Conservation (phyloP, 2,113 vertebrate genomes). For the Murina feae region DNA sequence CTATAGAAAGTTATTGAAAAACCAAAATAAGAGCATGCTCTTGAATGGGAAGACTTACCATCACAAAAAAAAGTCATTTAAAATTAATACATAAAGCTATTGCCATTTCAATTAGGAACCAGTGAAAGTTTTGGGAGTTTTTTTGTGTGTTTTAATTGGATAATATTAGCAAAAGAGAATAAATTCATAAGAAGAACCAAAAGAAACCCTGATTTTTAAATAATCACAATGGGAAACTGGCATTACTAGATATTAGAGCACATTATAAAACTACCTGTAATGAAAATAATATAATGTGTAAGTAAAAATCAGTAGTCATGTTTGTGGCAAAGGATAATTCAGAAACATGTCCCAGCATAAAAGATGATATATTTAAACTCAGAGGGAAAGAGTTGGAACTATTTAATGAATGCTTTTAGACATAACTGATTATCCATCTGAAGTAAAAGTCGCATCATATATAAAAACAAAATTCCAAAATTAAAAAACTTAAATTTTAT, state of each 20-base stretch:
- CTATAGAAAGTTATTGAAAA: not conserved
- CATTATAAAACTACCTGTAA: not conserved
- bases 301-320: not conserved
- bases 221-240: not conserved
- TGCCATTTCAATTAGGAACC: not conserved
- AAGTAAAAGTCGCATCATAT: not conserved
- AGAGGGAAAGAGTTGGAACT: not conserved
- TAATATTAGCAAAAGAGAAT: not conserved
- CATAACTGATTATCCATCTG: not conserved
- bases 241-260: not conserved
- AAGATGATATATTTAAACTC: not conserved
- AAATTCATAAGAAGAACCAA: not conserved
- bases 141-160: not conserved
- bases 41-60: not conserved
- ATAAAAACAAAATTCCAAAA: not conserved
- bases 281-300: not conserved
- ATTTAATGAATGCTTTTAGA: not conserved
- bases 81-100: not conserved
- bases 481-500: not conserved
- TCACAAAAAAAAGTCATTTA: slow-evolving; percentile 4
- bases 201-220: not conserved
- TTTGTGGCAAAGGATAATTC: not conserved
- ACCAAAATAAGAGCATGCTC: not conserved
- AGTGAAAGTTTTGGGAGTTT: not conserved
- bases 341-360: not conserved